phyloP scores from a whole-genome alignment of 2,888 invertebrate genomes.

The Nemotelus pantherinus region DNA sequence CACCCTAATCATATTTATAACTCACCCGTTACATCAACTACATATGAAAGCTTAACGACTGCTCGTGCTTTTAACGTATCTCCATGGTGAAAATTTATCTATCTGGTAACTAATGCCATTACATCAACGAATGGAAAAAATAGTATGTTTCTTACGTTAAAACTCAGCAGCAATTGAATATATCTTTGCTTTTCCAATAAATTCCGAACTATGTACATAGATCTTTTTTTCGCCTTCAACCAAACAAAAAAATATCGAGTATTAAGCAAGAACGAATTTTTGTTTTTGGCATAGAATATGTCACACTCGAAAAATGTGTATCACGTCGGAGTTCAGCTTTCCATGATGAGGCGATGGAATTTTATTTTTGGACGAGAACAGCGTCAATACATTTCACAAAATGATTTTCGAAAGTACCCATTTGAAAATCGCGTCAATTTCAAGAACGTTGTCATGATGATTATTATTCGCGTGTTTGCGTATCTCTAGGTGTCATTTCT shows the following conservation, averaged over 20 bases:
- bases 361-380: constrained; percentile 40
- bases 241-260: background rate
- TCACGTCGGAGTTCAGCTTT: constrained; percentile 29
- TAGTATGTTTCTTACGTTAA: too few species aligned
- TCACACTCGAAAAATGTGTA: constrained; percentile 25
- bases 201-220: too few species aligned
- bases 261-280: constrained; percentile 16
- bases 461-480: background rate
- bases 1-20: too few species aligned
- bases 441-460: constrained; percentile 23
- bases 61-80: too few species aligned
- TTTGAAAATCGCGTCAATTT: constrained; percentile 36
- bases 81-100: too few species aligned
- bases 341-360: constrained; percentile 42
- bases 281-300: constrained; percentile 38
- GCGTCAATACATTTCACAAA: constrained; percentile 43
- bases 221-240: too few species aligned
- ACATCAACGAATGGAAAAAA: too few species aligned
- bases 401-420: constrained; percentile 40
- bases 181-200: too few species aligned
- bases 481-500: background rate
- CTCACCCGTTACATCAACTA: too few species aligned
- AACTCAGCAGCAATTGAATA: too few species aligned
- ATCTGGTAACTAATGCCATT: too few species aligned
- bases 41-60: too few species aligned